Evolutionary conservation across 2,113 vertebrate genomes (phyloP).

Genomic region (Dascyllus trimaculatus): DNA sequence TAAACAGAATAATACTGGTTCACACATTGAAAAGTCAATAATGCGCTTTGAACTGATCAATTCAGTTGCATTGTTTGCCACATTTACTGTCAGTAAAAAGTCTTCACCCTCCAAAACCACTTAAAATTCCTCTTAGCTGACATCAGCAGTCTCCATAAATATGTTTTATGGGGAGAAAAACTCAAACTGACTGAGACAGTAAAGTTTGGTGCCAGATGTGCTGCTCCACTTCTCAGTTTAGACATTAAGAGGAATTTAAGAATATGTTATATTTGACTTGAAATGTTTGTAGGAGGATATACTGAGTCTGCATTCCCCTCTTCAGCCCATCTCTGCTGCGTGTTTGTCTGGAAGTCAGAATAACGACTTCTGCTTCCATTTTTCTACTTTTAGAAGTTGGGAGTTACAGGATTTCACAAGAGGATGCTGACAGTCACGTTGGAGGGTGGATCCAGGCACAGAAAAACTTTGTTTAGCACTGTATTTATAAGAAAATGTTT

Average conservation of each 20-base stretch:
- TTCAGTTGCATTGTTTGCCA: no score
- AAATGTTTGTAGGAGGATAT: not conserved
- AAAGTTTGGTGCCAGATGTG: not conserved
- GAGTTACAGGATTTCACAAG: not conserved
- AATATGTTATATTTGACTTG: conserved; percentile 22
- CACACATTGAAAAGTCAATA: no score
- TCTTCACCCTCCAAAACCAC: no score
- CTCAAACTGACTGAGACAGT: not conserved
- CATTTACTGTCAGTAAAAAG: no score
- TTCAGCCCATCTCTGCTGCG: not conserved
- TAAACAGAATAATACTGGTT: no score
- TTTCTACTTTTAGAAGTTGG: not conserved
- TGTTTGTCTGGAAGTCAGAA: conserved; percentile 4
- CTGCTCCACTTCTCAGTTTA: not conserved
- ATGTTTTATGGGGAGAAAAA: not conserved
- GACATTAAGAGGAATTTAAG: conserved; percentile 10
- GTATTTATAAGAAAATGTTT: not conserved
- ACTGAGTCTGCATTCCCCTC: conserved; percentile 9
- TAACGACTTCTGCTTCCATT: conserved; percentile 3
- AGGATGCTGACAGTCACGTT: not conserved
- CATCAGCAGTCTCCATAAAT: not conserved
- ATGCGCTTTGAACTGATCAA: no score
- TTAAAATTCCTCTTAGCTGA: not conserved
- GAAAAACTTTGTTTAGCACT: not conserved
- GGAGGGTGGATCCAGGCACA: not conserved